phyloP scores from a whole-genome alignment of 2,797 vertebrate genomes.

The Trachurus trachurus region DNA sequence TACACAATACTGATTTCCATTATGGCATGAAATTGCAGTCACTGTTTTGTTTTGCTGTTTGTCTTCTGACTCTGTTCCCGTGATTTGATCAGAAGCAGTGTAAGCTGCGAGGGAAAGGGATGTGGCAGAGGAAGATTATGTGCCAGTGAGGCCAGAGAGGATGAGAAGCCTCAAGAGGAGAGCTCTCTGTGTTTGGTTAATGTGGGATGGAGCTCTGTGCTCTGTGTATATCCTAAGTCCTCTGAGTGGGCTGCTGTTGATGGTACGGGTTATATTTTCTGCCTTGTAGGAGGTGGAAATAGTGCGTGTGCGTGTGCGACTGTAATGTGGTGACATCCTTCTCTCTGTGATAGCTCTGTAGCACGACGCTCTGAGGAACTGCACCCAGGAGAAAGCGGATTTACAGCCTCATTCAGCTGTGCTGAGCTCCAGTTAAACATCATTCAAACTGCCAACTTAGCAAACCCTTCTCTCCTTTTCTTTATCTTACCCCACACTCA shows the following conservation, averaged over 20 bases:
- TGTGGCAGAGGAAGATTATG: constrained; percentile 51
- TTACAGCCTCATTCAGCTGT: constrained; percentile 74
- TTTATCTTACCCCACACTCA: constrained; percentile 30
- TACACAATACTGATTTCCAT: constrained; percentile 16
- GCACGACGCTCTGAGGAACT: constrained; percentile 65
- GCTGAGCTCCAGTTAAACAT: constrained; percentile 73
- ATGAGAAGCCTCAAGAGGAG: constrained; percentile 54
- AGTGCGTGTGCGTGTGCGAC: constrained; percentile 1
- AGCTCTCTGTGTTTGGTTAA: constrained; percentile 60
- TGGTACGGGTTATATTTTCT: constrained; percentile 65
- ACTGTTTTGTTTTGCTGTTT: constrained; percentile 27
- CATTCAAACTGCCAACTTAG: constrained; percentile 72
- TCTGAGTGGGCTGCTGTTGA: constrained; percentile 73
- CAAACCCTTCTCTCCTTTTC: constrained; percentile 40
- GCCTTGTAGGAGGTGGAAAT: constrained; percentile 63
- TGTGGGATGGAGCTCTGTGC: constrained; percentile 67
- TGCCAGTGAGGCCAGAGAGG: constrained; percentile 34
- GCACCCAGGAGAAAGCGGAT: constrained; percentile 74
- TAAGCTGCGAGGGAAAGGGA: constrained; percentile 31
- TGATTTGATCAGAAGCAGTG: constrained; percentile 47
- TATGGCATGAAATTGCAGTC: constrained; percentile 22
- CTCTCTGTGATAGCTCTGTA: constrained; percentile 66
- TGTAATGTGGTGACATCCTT: constrained; percentile 69
- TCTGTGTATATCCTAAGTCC: constrained; percentile 60
- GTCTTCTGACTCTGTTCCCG: constrained; percentile 5